A percentile compares a stretch with the other conserved stretches of the same genome.
phyloP scores from a whole-genome alignment of 2,797 vertebrate genomes.

The Alectoris magna region DNA sequence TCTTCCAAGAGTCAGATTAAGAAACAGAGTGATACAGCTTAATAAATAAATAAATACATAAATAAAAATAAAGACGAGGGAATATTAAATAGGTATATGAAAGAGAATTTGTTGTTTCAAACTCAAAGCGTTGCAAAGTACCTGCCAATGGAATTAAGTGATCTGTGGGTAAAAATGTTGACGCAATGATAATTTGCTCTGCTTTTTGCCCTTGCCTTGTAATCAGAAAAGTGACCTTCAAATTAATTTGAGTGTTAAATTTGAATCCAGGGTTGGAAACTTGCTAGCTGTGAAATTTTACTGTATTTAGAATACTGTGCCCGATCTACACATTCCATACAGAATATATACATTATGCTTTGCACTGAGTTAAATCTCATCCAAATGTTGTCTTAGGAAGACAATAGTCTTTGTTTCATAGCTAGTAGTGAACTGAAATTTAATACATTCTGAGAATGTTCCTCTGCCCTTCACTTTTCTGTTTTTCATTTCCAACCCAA shows the following conservation, averaged over 20 bases:
- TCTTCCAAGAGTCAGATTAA: background rate
- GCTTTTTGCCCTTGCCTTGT: background rate
- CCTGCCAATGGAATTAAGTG: background rate
- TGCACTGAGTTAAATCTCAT: background rate
- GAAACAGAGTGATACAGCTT: background rate
- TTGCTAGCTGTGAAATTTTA: background rate
- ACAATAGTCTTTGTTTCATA: background rate
- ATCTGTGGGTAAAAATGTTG: background rate
- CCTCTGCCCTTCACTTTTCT: background rate
- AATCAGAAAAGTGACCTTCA: background rate
- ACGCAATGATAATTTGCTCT: background rate
- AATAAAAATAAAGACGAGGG: background rate
- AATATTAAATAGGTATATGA: background rate
- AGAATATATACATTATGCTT: background rate
- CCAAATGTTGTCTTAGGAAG: background rate
- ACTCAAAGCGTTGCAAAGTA: background rate
- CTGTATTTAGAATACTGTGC: background rate
- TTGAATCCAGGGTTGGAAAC: background rate
- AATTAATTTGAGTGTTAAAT: background rate
- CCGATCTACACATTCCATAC: background rate
- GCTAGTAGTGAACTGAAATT: background rate
- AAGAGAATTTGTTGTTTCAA: background rate
- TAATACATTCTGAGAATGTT: background rate
- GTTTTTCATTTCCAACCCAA: background rate
- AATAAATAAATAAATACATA: accelerated